phyloP scores from a whole-genome alignment of 2,888 invertebrate species.

The Panorpa germanica region DNA sequence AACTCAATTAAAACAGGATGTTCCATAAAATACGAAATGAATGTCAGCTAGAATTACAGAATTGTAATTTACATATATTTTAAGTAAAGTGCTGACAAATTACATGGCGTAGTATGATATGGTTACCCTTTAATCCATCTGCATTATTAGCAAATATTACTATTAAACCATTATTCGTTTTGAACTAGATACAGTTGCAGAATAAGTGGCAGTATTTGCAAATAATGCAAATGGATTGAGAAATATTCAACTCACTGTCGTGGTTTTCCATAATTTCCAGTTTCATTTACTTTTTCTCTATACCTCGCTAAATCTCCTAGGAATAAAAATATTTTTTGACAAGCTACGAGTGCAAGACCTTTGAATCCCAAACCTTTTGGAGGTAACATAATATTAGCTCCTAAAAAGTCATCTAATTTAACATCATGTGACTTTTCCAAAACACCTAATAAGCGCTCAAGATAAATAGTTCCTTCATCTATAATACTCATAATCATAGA shows the following conservation, averaged over 20 bases:
- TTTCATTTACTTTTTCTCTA: slow-evolving; percentile 65
- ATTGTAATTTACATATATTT: no score
- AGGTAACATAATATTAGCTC: slow-evolving; percentile 23
- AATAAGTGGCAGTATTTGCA: no score
- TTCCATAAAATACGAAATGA: no score
- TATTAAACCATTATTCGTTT: no score
- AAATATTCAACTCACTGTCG: slow-evolving; percentile 33
- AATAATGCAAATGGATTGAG: no score
- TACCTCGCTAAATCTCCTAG: slow-evolving; percentile 88
- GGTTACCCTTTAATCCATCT: no score
- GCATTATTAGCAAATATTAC: no score
- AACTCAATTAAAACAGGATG: no score
- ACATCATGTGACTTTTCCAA: slow-evolving; percentile 4
- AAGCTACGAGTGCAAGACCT: slow-evolving; percentile 61
- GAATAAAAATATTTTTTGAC: slow-evolving; percentile 74
- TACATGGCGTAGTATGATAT: no score
- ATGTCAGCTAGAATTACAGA: no score
- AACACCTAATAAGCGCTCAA: slow-evolving; percentile 50
- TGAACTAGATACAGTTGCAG: no score
- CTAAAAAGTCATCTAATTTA: slow-evolving; percentile 10
- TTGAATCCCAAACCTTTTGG: slow-evolving; percentile 45
- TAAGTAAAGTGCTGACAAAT: no score
- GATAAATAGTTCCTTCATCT: slow-evolving; percentile 63
- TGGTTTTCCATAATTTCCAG: slow-evolving; percentile 61
- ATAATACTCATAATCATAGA: slow-evolving; percentile 46